Conservation (phyloP, 2,797 vertebrate species). For the Crypturellus tataupa region DNA sequence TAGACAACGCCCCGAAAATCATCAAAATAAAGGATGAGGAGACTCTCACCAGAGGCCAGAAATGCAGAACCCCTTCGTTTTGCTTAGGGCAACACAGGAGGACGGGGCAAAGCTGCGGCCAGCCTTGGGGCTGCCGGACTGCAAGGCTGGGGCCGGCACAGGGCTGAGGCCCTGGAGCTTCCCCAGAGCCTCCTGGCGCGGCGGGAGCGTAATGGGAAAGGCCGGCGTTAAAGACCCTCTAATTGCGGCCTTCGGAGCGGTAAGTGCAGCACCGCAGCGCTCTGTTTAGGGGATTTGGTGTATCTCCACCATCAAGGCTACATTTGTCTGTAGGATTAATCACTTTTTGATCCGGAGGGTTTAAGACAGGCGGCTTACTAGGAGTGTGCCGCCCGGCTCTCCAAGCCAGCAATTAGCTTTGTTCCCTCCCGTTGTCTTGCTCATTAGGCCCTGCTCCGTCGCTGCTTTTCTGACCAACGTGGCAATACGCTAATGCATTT, state of each 20-base stretch:
- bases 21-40: background rate
- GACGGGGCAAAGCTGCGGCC: background rate
- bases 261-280: slow-evolving; percentile 17
- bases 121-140: too few relatives aligned
- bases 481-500: slow-evolving; percentile 12
- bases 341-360: slow-evolving; percentile 75
- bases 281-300: slow-evolving; percentile 67
- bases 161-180: background rate
- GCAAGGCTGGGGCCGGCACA: too few relatives aligned
- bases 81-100: background rate
- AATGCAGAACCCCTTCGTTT: background rate
- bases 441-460: slow-evolving; percentile 2
- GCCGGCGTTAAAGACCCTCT: slow-evolving; percentile 58
- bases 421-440: slow-evolving; percentile 48
- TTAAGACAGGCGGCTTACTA: slow-evolving; percentile 74
- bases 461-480: background rate
- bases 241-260: slow-evolving; percentile 61
- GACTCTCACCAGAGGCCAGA: background rate
- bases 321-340: slow-evolving; percentile 72
- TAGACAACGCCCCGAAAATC: background rate
- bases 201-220: slow-evolving; percentile 38
- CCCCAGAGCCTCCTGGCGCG: background rate
- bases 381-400: slow-evolving; percentile 27
- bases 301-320: slow-evolving; percentile 72
- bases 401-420: slow-evolving; percentile 63